These are phyloP conservation scores for Triops longicaudatus DNA, from an alignment of 1,140 invertebrate genomes.

Conservation along the genomic window DNA sequence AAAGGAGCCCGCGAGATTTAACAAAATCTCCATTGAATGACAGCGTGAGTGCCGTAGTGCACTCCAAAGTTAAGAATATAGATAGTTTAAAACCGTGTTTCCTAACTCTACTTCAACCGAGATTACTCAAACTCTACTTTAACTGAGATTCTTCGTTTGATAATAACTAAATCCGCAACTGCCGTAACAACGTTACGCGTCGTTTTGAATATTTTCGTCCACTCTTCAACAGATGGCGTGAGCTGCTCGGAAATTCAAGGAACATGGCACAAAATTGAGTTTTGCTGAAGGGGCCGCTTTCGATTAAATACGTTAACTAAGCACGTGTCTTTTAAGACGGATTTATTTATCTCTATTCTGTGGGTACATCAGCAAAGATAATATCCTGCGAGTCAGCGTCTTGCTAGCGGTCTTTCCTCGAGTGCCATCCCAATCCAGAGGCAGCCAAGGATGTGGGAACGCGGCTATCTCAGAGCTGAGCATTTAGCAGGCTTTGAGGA, in stretches of 20 bases:
- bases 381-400: not conserved
- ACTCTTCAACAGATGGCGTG: not conserved
- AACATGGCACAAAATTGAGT: not conserved
- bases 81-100: too few species aligned
- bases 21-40: too few species aligned
- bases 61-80: too few species aligned
- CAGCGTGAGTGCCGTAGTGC: too few species aligned
- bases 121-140: too few species aligned
- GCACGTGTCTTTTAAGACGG: not conserved
- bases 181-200: too few species aligned
- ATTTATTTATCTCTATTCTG: not conserved
- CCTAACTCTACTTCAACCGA: too few species aligned
- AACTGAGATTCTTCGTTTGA: too few species aligned
- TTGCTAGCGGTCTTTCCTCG: not conserved
- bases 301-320: not conserved
- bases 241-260: not conserved
- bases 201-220: too few species aligned
- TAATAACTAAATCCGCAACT: too few species aligned
- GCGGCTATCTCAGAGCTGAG: slow-evolving; percentile 59
- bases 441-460: slow-evolving; percentile 16
- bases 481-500: slow-evolving; percentile 82
- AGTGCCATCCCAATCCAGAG: not conserved
- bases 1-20: too few species aligned
- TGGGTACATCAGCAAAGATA: not conserved
- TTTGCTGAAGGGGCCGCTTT: not conserved